A percentile compares a stretch with the other conserved stretches of the same genome.
These are phyloP conservation scores for Augochlora pura DNA, from an alignment of 1,140 invertebrate genomes.

Conservation along the genomic window DNA sequence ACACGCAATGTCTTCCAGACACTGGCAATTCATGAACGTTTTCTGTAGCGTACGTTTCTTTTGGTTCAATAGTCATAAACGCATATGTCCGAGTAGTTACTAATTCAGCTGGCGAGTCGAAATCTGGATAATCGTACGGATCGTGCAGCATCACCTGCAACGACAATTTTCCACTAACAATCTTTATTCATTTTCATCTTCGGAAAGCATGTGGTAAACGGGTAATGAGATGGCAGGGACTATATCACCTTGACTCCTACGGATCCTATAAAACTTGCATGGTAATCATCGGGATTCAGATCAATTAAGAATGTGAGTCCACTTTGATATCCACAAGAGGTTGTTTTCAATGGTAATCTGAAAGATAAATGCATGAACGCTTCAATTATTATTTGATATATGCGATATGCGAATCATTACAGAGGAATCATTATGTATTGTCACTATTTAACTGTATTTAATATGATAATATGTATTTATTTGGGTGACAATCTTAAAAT, in stretches of 20 bases:
- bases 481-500: no score
- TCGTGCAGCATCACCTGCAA: conserved; percentile 82
- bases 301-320: conserved; percentile 82
- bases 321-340: conserved; percentile 84
- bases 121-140: conserved; percentile 83
- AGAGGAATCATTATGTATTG: no score
- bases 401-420: no score
- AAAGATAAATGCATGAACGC: background rate
- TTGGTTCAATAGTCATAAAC: conserved; percentile 82
- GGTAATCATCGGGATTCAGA: conserved; percentile 70
- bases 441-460: no score
- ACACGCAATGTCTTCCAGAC: conserved; percentile 82
- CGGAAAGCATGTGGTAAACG: background rate
- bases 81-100: conserved; percentile 80
- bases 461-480: no score
- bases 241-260: conserved; percentile 65
- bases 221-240: background rate
- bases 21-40: conserved; percentile 77
- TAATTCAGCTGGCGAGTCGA: conserved; percentile 81
- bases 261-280: conserved; percentile 58
- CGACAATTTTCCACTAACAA: background rate
- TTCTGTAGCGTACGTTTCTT: conserved; percentile 81
- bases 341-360: conserved; percentile 27
- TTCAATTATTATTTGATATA: no score
- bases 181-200: no score